Conservation (phyloP, 2,797 vertebrate genomes). For the Schizopygopsis pylzovi region DNA sequence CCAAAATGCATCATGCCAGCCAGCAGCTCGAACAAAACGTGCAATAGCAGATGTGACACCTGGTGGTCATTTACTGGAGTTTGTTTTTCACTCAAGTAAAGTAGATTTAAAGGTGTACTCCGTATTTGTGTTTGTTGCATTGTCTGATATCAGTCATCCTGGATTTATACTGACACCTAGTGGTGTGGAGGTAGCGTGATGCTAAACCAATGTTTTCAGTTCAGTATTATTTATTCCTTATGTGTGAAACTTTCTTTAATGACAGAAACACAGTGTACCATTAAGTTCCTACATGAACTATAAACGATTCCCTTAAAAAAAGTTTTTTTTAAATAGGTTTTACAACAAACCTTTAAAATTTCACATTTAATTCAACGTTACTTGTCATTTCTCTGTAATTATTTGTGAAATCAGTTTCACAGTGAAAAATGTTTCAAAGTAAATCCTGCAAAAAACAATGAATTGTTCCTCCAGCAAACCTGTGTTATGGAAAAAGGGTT, state of each 20-base stretch:
- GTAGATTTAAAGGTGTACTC: background rate
- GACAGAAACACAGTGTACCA: no score
- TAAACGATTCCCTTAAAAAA: background rate
- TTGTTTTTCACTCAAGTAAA: background rate
- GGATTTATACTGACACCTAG: background rate
- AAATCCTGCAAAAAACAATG: background rate
- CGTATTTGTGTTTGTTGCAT: background rate
- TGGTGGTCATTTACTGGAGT: background rate
- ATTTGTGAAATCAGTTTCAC: background rate
- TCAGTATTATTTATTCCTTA: background rate
- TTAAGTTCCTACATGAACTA: background rate
- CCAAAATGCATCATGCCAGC: background rate
- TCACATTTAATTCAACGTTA: background rate
- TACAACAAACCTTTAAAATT: background rate
- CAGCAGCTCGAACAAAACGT: background rate
- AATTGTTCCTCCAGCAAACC: background rate
- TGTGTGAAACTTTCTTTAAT: background rate
- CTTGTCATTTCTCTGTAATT: background rate
- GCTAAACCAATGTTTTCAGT: background rate
- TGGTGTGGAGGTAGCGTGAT: background rate
- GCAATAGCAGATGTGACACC: background rate
- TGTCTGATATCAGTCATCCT: background rate
- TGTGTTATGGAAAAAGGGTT: no score
- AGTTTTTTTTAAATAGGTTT: background rate
- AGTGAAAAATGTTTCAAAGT: background rate